phyloP scores from a whole-genome alignment of 2,888 invertebrate species.

The Hyposoter dolosus region DNA sequence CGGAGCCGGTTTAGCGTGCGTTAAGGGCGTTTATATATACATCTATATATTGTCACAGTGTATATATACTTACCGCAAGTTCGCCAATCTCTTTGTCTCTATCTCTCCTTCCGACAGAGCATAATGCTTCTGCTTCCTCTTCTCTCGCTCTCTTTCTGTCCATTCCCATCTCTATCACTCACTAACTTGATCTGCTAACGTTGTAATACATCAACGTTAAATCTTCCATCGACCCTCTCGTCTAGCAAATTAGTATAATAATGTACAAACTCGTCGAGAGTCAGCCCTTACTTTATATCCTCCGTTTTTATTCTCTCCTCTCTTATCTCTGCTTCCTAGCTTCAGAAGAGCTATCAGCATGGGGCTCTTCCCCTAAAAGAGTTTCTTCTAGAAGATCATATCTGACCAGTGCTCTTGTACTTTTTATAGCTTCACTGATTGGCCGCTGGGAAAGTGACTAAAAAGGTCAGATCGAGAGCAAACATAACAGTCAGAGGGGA shows the following conservation, averaged over 20 bases:
- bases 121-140: not conserved
- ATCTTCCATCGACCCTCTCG: conserved; percentile 55
- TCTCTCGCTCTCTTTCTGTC: not conserved
- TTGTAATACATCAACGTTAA: conserved; percentile 61
- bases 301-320: not conserved
- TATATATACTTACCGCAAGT: conserved; percentile 67
- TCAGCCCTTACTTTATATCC: conserved; percentile 35
- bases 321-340: not conserved
- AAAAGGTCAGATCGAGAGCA: conserved; percentile 22
- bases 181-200: not conserved
- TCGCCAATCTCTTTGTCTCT: conserved; percentile 65
- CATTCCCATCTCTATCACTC: not conserved
- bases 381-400: conserved; percentile 15
- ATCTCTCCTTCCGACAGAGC: conserved; percentile 50
- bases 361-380: conserved; percentile 24
- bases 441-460: not conserved
- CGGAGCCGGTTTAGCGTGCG: conserved; percentile 61
- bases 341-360: not conserved
- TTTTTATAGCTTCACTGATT: conserved; percentile 27
- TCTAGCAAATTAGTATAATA: conserved; percentile 60
- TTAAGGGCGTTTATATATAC: conserved; percentile 43
- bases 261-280: conserved; percentile 51
- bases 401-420: not conserved
- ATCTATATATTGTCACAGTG: conserved; percentile 37
- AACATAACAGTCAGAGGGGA: not conserved